Evolutionary conservation across 2,888 invertebrate species (phyloP).

Genomic region (Melinopterus prodromus): DNA sequence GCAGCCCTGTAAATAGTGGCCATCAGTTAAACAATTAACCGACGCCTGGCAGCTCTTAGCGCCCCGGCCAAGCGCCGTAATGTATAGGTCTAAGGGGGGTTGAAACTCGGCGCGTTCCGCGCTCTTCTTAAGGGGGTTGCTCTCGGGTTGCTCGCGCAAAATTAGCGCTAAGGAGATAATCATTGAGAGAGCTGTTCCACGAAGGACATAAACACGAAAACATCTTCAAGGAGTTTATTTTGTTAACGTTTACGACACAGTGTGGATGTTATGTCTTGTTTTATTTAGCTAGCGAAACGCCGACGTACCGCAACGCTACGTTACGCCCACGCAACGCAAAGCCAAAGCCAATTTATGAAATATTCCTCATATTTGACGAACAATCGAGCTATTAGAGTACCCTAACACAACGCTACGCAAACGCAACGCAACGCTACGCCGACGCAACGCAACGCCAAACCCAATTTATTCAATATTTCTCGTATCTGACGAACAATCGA

Average conservation of each 20-base stretch:
- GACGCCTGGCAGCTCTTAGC: neutral
- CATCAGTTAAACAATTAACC: constrained; percentile 25
- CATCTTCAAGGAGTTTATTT: neutral
- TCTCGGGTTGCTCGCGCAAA: neutral
- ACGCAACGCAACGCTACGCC: too few relatives aligned
- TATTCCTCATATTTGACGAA: too few relatives aligned
- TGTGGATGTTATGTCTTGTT: too few relatives aligned
- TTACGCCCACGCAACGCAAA: too few relatives aligned
- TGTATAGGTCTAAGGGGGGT: constrained; percentile 40
- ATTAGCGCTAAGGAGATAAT: constrained; percentile 14
- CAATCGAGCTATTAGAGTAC: too few relatives aligned
- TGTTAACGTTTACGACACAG: neutral
- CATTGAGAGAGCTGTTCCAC: neutral
- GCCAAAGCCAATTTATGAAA: too few relatives aligned
- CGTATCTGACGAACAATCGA: too few relatives aligned
- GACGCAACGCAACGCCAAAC: too few relatives aligned
- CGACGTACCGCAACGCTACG: too few relatives aligned
- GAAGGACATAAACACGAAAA: neutral
- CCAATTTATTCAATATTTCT: too few relatives aligned
- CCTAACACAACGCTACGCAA: too few relatives aligned
- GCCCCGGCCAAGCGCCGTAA: constrained; percentile 28
- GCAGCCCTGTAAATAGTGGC: constrained; percentile 13
- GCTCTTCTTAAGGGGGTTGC: neutral
- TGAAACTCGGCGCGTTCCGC: constrained; percentile 14
- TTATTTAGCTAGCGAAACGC: too few relatives aligned